Evolutionary conservation across 1,140 invertebrate species (phyloP), one percentile per base, ranked within the genome.

Genomic region (Drosophila ohnishii): DNA sequence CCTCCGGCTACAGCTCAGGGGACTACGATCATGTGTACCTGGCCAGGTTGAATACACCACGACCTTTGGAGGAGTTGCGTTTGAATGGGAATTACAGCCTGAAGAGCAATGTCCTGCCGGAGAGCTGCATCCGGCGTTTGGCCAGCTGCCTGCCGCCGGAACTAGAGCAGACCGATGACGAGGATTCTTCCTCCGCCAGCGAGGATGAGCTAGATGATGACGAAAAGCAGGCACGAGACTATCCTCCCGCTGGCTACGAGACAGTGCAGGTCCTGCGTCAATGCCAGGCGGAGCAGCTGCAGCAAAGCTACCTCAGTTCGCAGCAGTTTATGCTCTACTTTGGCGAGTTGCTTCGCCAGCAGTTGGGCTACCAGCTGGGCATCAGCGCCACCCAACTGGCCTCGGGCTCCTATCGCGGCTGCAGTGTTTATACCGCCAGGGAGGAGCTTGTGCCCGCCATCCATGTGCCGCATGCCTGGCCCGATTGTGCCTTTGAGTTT

Each of bases 361-460:
- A 93, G 25, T 81, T 95, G 45, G 93, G 93, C 0, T 71, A 91
- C 0, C 85, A 91, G 22, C 74, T 95, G 42, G 93, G 92, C 14
- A 93, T 95, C 11, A 81, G 92, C 1, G 64, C 82, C 4, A 91
- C 92, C 4, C 88, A 92, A 10, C 78, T 95, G 2, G 79, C 90
- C 1, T 86, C 92, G 19, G 92, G 93, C 11, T 92, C 92, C 66
- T 93, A 92, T 32, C 92, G 94, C 40, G 94, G 94, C 2, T 93
- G 94, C 13, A 93, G 94, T 53, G 93, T 95, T 34, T 94, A 94
- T 62, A 94, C 93, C 19, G 92, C 94, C 1, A 90, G 92, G 4
- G 95, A 93, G 81, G 94, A 95, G 90, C 92, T 95, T 1, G 93
- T 94, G 65, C 95, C 95, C 6, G 93, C 94, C n/a, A 90, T 95